Evolutionary conservation across 1,140 invertebrate genomes (phyloP).

Genomic region (Ylistrum balloti): DNA sequence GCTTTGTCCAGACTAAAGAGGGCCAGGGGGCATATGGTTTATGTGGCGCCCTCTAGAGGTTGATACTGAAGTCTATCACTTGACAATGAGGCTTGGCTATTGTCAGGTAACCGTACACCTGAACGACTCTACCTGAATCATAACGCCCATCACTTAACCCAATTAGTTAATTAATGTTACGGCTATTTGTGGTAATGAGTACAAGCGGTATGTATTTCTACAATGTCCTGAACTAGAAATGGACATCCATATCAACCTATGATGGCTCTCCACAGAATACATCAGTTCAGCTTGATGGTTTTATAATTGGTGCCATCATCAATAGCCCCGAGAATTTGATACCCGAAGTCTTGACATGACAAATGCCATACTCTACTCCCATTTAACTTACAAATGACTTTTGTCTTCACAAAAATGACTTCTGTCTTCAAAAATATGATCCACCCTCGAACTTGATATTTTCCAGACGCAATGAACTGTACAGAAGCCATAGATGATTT

Average conservation of each 20-base stretch:
- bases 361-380: background rate
- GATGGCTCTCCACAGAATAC: background rate
- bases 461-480: background rate
- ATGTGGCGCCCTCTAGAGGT: conserved; percentile 24
- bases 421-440: background rate
- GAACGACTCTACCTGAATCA: background rate
- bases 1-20: background rate
- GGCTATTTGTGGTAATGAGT: conserved; percentile 1
- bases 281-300: background rate
- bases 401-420: conserved; percentile 21
- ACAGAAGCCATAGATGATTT: background rate
- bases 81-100: background rate
- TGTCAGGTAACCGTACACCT: background rate
- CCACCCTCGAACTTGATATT: background rate
- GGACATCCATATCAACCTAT: background rate
- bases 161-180: background rate
- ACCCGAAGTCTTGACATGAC: background rate
- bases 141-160: background rate
- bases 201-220: background rate
- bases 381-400: conserved; percentile 19
- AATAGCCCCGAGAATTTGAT: background rate
- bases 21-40: background rate
- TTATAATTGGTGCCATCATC: conserved; percentile 14
- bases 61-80: background rate
- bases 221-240: background rate